Evolutionary conservation across 2,888 invertebrate genomes (phyloP), one percentile per base, ranked within the genome.

Genomic region (Teinopalpus imperialis): DNA sequence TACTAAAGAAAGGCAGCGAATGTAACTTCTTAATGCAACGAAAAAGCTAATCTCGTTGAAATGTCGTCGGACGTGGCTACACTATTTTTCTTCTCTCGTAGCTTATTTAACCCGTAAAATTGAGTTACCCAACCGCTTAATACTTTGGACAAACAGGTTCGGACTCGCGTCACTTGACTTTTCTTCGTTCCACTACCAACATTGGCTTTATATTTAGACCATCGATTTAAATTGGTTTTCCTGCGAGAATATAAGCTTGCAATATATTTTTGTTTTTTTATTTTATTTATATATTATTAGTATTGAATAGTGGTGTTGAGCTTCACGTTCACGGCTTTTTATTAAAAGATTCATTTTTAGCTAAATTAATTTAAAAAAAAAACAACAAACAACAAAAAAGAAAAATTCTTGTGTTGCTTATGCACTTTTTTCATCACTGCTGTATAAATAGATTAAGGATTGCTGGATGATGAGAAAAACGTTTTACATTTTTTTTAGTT

Each of bases 71-170:
- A 41, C 46, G 47, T 43, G 43, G 26, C 8, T 36, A 31, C 39
- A 41, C 48, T 46, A 54, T 54, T 54, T 50, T 51, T 50, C 54
- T 49, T 42, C 36, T 26, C 42, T 20, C 40, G 26, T 20, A 55
- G 53, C 51, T 48, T 48, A 50, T 48, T 52, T 42, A 42, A 41
- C 45, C 50, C 54, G 47, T 45, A 53, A 51, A 57, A 57, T 55
- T 48, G 53, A 52, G 54, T 53, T 51, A 57, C 32, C 34, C 29
- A 47, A 43, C 49, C 52, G 52, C 43, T 49, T 53, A 55, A 53
- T 54, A 37, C 46, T 44, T 48, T 49, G 36, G 31, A 49, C 53
- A 57, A 57, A 57, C 51, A 48, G 18, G 44, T 37, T 26, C 43
- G 43, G 40, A 31, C 48, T 43, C 51, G 43, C 48, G 51, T 49